Base-by-base conservation (phyloP, 2,888 invertebrate genomes). In the Catocala fraxini region DNA sequence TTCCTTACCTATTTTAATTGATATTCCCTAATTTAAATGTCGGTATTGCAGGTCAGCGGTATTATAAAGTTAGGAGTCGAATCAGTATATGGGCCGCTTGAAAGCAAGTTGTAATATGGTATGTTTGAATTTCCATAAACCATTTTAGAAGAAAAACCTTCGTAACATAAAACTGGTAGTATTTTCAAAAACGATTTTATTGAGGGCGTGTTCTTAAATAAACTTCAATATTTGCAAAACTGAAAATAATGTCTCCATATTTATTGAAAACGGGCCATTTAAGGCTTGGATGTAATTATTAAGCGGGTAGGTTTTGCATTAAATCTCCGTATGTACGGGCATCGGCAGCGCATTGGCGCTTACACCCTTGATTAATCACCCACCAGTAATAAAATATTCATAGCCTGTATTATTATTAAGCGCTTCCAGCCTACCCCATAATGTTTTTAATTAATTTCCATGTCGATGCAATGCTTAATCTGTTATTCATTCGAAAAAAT, bases 301-400 rank as follows among this genome's bases (percentile, higher is more conserved):
- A 34, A 62, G 41, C 11, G 25, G 47, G 46, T 12, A 47, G 33
- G 25, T 56, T 45, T 47, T 15, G 49, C 35, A 34, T 35, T 34
- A 43, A 67, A 57, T 48, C 51, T 46, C 15, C 46, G 46, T 61
- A 56, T 51, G 47, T 12, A 25, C 25, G 48, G 6, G 15, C 41
- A 57, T 59, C 9, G 15, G 13, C 47, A 51, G 35, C 34, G 15
- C 48, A 10, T 49, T 56, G 46, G 13, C 47, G 46, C 11, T 45
- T 56, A 61, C 33, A 4, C 12, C 45, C 35, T 42, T 56, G 56
- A 63, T 63, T 59, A 51, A 70, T 65, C 53, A 65, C 12, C 47
- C 35, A 45, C 15, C 43, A 33, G 7, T 52, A 35, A 58, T 61
- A 11, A 68, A 64, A 55, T 65, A 57, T 59, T 52, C 48, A 58